Conservation (phyloP, 2,797 vertebrate species). For the Ibycter americanus region DNA sequence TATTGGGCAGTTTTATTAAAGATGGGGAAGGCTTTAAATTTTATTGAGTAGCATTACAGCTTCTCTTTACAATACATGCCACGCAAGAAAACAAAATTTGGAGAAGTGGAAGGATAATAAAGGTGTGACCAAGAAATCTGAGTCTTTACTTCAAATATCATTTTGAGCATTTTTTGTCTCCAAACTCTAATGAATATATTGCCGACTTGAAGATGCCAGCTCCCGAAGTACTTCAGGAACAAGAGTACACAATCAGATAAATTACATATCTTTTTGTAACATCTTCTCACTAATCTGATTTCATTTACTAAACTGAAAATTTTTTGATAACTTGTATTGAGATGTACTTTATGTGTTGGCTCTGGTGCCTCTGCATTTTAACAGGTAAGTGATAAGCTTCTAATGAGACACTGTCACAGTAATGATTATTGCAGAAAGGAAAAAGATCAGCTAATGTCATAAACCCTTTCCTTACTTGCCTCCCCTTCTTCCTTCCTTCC, state of each 20-base stretch:
- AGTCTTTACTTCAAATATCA: constrained; percentile 23
- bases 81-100: neutral
- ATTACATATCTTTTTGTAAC: neutral
- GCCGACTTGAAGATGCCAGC: neutral
- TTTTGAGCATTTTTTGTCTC: neutral
- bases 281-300: constrained; percentile 20
- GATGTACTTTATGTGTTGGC: neutral
- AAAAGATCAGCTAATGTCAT: neutral
- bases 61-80: neutral
- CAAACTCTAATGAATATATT: neutral
- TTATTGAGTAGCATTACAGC: neutral
- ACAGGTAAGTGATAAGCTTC: neutral
- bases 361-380: neutral
- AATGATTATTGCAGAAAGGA: neutral
- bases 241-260: constrained; percentile 4
- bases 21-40: neutral
- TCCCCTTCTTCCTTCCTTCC: neutral
- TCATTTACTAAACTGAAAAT: neutral
- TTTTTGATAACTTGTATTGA: neutral
- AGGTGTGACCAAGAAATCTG: constrained; percentile 43
- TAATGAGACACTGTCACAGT: neutral
- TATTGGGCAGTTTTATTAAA: neutral
- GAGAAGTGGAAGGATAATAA: constrained; percentile 46
- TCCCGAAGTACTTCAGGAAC: neutral
- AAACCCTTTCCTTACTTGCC: neutral